These are phyloP conservation scores for Homarus americanus DNA, from an alignment of 1,140 invertebrate species.

Conservation along the genomic window DNA sequence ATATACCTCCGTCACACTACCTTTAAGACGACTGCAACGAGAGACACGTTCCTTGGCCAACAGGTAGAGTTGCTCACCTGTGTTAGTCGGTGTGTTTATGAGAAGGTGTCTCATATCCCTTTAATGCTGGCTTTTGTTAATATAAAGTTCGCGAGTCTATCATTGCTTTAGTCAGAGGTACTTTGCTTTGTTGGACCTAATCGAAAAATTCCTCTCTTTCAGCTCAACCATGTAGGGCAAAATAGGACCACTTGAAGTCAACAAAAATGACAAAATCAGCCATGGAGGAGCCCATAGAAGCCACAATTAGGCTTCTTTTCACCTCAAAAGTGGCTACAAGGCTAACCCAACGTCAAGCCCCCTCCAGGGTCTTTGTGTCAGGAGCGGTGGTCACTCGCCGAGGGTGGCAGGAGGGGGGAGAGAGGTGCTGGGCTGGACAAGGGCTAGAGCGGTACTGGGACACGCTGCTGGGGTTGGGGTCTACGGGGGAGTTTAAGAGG, in stretches of 20 bases:
- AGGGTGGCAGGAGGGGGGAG: neutral
- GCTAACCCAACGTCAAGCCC: neutral
- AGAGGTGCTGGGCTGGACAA: neutral
- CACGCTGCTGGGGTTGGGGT: neutral
- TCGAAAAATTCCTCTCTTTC: constrained; percentile 43
- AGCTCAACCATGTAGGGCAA: neutral
- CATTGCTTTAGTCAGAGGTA: neutral
- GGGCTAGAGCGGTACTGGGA: neutral
- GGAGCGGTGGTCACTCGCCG: constrained; percentile 6
- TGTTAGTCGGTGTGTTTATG: neutral
- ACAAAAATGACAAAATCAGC: constrained; percentile 45
- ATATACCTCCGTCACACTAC: too few relatives aligned
- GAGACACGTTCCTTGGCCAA: too few relatives aligned
- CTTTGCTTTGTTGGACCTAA: constrained; percentile 17
- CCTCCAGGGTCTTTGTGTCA: neutral
- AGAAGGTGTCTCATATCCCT: constrained; percentile 12
- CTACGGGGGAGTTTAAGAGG: neutral
- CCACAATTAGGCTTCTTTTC: constrained; percentile 48
- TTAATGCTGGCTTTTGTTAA: neutral
- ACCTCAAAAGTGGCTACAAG: constrained; percentile 22
- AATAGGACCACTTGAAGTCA: constrained; percentile 43
- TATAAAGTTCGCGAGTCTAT: constrained; percentile 26
- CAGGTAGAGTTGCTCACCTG: neutral
- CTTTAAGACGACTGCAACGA: too few relatives aligned
- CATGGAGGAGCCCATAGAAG: constrained; percentile 45